Base-by-base conservation (phyloP, 37 sponge, comb jelly and placozoan species). In the Oopsacas minuta region DNA sequence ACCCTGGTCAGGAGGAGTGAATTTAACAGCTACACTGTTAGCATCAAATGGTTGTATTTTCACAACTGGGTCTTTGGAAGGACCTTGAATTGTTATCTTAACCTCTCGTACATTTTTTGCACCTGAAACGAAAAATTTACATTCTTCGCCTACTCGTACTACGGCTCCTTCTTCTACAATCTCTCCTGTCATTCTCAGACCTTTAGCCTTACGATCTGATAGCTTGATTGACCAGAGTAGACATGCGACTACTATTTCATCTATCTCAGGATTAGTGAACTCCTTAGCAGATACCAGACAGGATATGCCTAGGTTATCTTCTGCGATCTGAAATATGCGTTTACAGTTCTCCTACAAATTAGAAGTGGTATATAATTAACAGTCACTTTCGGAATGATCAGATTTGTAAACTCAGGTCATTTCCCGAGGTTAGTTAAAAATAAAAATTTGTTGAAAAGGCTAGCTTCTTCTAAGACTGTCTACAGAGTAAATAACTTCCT, bases 181-280 rank as follows among this genome's bases (percentile, higher is more conserved):
- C 22, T 61, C 75, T 5, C 75, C 75, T 20, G 75, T 61, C 75
- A 61, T 61, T 34, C 20, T 61, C 1, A 61, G 75, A 12, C 75
- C 75, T 34, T 61, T 61, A 34, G 75, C 75, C 75, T 61, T 61
- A 5, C 75, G 75, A 34, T 61, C 75, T 20, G 75, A 61, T 3
- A 61, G 75, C 75, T 61, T 61, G 22, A 61, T 12, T 25, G 75
- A 61, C 75, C 75, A 61, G 20, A 61, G 75, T 5, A 25, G 28
- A n/a, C 75, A 61, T 5, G 75, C 75, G 5, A 61, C 87, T 37
- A 86, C 88, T 25, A 94, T 53, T 82, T 94, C 92, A 85, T 94
- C 95, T 10, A 92, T 88, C 5, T 87, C 83, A 0, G 95, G 95
- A 37, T 94, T 89, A 0, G 95, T 87, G 87, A 94, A 85, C 52